Base-by-base conservation (phyloP, 2,113 vertebrate genomes). In the Gallinago jamesoni region DNA sequence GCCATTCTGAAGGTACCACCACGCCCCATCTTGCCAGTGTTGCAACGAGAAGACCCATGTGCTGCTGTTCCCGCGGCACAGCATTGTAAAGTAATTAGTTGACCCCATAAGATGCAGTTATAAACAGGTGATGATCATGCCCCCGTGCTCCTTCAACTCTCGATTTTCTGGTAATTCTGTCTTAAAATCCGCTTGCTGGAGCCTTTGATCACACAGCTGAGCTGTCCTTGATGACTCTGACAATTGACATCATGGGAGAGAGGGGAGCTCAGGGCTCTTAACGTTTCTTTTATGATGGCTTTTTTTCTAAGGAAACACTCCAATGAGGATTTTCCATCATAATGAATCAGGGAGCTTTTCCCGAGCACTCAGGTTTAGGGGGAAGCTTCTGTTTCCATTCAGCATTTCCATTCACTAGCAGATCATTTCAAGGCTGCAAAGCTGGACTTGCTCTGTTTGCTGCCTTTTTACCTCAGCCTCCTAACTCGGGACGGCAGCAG, bases 221-320 rank as follows among this genome's bases (percentile, higher is more conserved):
- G 95, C 88, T 92, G 90, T 81, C 48, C 5, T 9, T 57, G 92
- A 92, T 93, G 90, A 68, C 69, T 87, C 94, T 94, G 94, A 94
- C 83, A 92, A 94, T 68, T 94, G 96, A 95, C 95, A 97, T 93
- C 96, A 94, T 81, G 92, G 66, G 72, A 90, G 76, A 84, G 84
- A 95, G 62, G 90, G 80, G 64, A 89, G 95, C 93, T 96, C 92
- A 89, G 66, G 80, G 80, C 90, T 93, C 90, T 95, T 95, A 90
- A 93, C 77, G 27, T 94, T 94, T 94, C 86, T 88, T 93, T 96
- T 91, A 87, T 93, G 90, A 79, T 87, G 72, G 73, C 84, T 95
- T 96, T 91, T 96, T 97, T 96, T 82, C 93, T 82, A 82, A 72
- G 3, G 4, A 86, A 96, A 90, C 52, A 78, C 75, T 88, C 86